Base-by-base conservation (phyloP, 2,888 invertebrate genomes). In the Drosophila rellima region DNA sequence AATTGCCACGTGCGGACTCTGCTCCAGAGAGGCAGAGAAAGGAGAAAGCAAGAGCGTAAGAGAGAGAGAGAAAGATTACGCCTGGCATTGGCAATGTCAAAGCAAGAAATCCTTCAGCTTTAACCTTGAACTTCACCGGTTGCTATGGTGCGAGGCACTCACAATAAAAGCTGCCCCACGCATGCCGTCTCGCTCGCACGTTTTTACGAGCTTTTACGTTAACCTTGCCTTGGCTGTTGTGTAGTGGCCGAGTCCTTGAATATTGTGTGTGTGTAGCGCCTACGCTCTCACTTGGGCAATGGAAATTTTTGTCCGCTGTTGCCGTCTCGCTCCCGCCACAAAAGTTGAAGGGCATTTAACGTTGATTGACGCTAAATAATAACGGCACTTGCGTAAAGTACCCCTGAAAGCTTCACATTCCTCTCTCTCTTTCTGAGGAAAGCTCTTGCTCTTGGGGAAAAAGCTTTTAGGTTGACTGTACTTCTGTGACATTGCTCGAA, bases 111-210 rank as follows among this genome's bases (percentile, higher is more conserved):
- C 85, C 80, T 80, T 84, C 81, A 71, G 74, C 71, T 78, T 76
- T 88, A 91, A 90, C 90, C 91, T 91, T 90, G 90, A 91, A 90
- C 90, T 90, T 90, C 90, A 91, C 74, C 71, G 88, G 86, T 82
- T 85, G 77, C 76, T 63, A 76, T 79, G 88, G 86, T 86, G 66
- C 52, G 39, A 59, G 61, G 76, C 5, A 44, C 66, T 51, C 61
- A 52, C 42, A 45, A 56, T 48, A 45, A 40, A 50, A 59, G 61
- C 59, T 48, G n/a, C 48, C 39, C 13, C 44, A 6, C 18, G n/a
- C 42, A 18, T 26, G n/a, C 54, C 26, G 20, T 45, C 48, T 57
- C 39, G 42, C 47, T 64, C n/a, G 13, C 51, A 7, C 61, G 11
- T n/a, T n/a, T n/a, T n/a, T n/a, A n/a, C 20, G 66, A 71, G 86